Evolutionary conservation across 1,140 invertebrate species (phyloP).

Genomic region (Aphidius gifuensis): DNA sequence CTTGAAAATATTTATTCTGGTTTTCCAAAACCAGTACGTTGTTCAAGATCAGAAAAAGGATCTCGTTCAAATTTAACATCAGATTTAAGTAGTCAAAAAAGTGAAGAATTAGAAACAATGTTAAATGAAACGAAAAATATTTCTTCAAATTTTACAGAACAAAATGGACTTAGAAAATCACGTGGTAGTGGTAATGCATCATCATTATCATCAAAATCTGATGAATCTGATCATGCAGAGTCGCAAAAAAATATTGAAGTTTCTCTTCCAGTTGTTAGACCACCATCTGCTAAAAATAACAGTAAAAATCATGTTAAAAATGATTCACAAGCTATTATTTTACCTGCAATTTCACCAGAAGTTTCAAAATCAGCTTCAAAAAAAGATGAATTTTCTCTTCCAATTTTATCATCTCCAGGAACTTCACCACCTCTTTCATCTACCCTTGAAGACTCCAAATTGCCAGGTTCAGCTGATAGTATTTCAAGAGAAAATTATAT

Average conservation of each 20-base stretch:
- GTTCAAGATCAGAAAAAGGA: constrained; percentile 33
- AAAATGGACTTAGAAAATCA: constrained; percentile 11
- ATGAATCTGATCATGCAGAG: constrained; percentile 21
- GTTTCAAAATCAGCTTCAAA: constrained; percentile 32
- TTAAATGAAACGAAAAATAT: constrained; percentile 20
- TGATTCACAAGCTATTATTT: constrained; percentile 31
- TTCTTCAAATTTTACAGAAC: constrained; percentile 8
- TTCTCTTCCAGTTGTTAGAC: constrained; percentile 39
- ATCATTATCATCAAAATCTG: constrained; percentile 18
- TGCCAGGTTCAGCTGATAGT: not conserved
- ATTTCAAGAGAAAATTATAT: constrained; percentile 22
- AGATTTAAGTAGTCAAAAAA: not conserved
- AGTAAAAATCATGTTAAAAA: constrained; percentile 29
- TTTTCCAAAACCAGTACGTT: constrained; percentile 26
- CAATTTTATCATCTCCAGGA: constrained; percentile 31
- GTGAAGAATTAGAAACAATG: constrained; percentile 12
- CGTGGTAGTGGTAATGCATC: constrained; percentile 4
- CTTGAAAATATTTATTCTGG: constrained; percentile 14
- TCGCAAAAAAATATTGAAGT: constrained; percentile 28
- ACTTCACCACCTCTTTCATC: constrained; percentile 4
- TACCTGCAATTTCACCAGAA: constrained; percentile 47
- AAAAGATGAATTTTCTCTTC: constrained; percentile 36
- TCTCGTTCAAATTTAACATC: constrained; percentile 12
- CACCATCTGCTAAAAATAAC: constrained; percentile 28
- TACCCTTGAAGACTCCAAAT: constrained; percentile 14